phyloP scores from a whole-genome alignment of 2,113 vertebrate genomes.

The Callorhinus ursinus region DNA sequence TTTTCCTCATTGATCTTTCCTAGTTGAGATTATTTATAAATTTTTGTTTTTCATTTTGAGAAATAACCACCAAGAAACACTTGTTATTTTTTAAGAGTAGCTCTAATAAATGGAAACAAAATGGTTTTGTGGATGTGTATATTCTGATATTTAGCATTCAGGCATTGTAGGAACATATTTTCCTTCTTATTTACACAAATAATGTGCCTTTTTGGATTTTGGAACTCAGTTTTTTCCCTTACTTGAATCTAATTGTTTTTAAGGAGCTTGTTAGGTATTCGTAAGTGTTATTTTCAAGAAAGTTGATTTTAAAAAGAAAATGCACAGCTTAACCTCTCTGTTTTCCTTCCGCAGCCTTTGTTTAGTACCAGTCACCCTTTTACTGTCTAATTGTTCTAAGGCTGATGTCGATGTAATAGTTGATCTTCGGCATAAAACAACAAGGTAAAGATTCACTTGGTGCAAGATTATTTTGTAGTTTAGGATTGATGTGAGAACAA shows the following conservation, averaged over 20 bases:
- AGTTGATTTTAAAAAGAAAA: background rate
- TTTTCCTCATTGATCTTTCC: background rate
- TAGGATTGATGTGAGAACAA: constrained; percentile 12
- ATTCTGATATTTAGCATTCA: constrained; percentile 21
- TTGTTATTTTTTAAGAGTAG: background rate
- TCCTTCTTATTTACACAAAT: constrained; percentile 23
- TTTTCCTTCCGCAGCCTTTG: constrained; percentile 90
- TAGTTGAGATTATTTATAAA: background rate
- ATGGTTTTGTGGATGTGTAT: background rate
- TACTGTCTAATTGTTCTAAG: constrained; percentile 95
- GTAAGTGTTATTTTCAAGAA: background rate
- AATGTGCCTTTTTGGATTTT: constrained; percentile 48
- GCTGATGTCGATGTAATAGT: constrained; percentile 95
- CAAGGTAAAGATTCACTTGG: constrained; percentile 86
- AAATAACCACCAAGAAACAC: background rate
- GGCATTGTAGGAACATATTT: constrained; percentile 3
- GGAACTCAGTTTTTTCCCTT: background rate
- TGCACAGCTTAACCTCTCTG: background rate
- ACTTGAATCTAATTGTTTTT: constrained; percentile 46
- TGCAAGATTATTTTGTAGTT: constrained; percentile 54
- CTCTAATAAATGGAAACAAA: constrained; percentile 34
- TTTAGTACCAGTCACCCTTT: constrained; percentile 94
- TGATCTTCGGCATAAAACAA: constrained; percentile 93
- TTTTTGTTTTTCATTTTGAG: constrained; percentile 2
- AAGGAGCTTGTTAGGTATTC: background rate